phyloP scores from a whole-genome alignment of 1,140 invertebrate genomes.

The Drosophila sechellia region DNA sequence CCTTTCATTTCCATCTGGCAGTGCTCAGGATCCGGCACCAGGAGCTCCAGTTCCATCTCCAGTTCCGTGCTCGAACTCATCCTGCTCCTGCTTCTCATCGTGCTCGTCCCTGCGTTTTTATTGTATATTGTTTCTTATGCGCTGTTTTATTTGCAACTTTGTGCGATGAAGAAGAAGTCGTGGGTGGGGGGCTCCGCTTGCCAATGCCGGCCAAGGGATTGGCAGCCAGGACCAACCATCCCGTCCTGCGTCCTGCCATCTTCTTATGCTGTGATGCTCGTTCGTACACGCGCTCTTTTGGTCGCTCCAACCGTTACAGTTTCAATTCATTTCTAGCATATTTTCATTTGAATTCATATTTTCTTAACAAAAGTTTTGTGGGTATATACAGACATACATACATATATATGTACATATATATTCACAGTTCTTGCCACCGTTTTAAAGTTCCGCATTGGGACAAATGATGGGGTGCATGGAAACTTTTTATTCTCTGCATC shows the following conservation, averaged over 20 bases:
- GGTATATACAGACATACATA: slow-evolving; percentile 8
- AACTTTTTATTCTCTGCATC: slow-evolving; percentile 81
- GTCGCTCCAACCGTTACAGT: slow-evolving; percentile 73
- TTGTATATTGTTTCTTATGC: slow-evolving; percentile 81
- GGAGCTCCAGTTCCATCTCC: slow-evolving; percentile 8
- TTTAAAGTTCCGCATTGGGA: slow-evolving; percentile 5
- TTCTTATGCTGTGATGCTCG: slow-evolving; percentile 59
- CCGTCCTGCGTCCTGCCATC: neutral
- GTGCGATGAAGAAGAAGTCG: slow-evolving; percentile 25
- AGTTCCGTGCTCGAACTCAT: no score
- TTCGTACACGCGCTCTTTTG: slow-evolving; percentile 71
- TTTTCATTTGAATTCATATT: slow-evolving; percentile 83
- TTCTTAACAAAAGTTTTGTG: slow-evolving; percentile 82
- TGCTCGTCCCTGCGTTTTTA: slow-evolving; percentile 55
- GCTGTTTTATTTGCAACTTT: slow-evolving; percentile 82
- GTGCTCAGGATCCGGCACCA: slow-evolving; percentile 23
- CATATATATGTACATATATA: slow-evolving; percentile 3
- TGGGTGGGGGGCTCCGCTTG: no score
- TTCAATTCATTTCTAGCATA: slow-evolving; percentile 83
- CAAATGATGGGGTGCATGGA: slow-evolving; percentile 38
- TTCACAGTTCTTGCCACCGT: slow-evolving; percentile 49
- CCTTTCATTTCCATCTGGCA: slow-evolving; percentile 81
- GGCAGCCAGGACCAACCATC: slow-evolving; percentile 47
- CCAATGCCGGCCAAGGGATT: slow-evolving; percentile 37
- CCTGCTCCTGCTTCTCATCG: slow-evolving; percentile 8